Evolutionary conservation across 1,140 invertebrate species (phyloP).

Genomic region (Drosophila suzukii): DNA sequence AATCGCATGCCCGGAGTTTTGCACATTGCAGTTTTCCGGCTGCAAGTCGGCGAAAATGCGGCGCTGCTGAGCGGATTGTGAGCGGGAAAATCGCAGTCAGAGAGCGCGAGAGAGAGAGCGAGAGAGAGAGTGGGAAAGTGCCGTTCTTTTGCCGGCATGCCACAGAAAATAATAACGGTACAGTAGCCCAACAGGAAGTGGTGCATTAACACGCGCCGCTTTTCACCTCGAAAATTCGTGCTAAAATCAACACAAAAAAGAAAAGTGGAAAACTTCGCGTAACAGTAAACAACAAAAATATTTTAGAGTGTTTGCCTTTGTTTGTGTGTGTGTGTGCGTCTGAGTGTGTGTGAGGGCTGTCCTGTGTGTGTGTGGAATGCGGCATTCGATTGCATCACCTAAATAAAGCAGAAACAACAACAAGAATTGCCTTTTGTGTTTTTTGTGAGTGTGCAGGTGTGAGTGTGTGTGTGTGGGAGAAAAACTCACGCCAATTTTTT

Average conservation of each 20-base stretch:
- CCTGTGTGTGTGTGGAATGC: constrained; percentile 15
- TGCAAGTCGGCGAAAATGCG: constrained; percentile 13
- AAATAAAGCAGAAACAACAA: constrained; percentile 40
- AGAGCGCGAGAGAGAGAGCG: constrained; percentile 2
- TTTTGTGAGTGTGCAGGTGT: constrained; percentile 2
- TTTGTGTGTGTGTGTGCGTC: constrained; percentile 10
- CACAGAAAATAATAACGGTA: constrained; percentile 77
- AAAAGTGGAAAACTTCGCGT: constrained; percentile 42
- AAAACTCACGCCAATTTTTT: constrained; percentile 1
- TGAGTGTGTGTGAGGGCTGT: not conserved
- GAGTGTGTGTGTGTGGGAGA: constrained; percentile 5
- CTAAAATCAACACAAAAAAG: constrained; percentile 49
- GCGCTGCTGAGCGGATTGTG: constrained; percentile 25
- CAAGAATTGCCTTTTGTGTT: constrained; percentile 15
- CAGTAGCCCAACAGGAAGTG: constrained; percentile 83
- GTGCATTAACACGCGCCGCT: constrained; percentile 81
- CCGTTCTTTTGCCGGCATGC: constrained; percentile 63
- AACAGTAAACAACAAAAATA: constrained; percentile 50
- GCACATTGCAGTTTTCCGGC: constrained; percentile 61
- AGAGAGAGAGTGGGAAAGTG: constrained; percentile 12
- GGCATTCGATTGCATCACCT: constrained; percentile 67
- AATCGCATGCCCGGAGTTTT: constrained; percentile 74
- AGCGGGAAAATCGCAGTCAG: constrained; percentile 23
- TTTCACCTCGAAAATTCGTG: constrained; percentile 45
- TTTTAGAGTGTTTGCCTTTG: constrained; percentile 9